These are phyloP conservation scores for Cichlasoma orientale DNA, from an alignment of 2,797 vertebrate genomes.

Conservation along the genomic window DNA sequence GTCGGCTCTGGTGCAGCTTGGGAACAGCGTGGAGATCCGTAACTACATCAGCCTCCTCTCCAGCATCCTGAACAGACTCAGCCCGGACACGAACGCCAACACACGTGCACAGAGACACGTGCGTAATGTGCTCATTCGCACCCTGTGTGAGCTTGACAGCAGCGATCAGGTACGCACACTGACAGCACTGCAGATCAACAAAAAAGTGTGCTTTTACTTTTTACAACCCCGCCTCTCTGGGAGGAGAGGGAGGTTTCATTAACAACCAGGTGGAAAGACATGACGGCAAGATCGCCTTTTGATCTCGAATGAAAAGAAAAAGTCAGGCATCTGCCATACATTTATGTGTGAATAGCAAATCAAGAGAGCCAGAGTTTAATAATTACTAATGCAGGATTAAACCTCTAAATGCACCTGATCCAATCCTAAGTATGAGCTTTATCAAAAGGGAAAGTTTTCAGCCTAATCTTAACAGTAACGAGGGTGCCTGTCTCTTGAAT, in stretches of 20 bases:
- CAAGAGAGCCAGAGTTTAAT: background rate
- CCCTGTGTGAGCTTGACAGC: constrained; percentile 65
- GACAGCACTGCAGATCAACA: background rate
- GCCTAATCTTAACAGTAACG: background rate
- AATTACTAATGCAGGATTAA: background rate
- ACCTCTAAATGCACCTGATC: background rate
- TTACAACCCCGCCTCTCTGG: background rate
- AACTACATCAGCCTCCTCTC: constrained; percentile 80
- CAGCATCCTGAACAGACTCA: constrained; percentile 77
- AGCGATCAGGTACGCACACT: constrained; percentile 75
- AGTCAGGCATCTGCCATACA: background rate
- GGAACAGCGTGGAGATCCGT: constrained; percentile 74
- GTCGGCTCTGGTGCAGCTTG: constrained; percentile 73
- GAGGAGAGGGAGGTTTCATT: background rate
- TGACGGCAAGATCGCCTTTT: background rate
- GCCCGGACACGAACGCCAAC: constrained; percentile 53
- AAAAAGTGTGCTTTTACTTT: background rate
- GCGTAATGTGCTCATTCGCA: constrained; percentile 75
- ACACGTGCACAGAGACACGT: constrained; percentile 58
- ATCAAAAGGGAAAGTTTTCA: background rate
- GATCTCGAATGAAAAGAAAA: background rate
- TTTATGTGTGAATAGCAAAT: no score
- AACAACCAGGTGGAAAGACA: no score
- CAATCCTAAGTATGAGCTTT: background rate
- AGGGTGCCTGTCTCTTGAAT: background rate